Evolutionary conservation across 2,113 vertebrate species (phyloP), one percentile per base, ranked within the genome.

Genomic region (Limnothrissa miodon): DNA sequence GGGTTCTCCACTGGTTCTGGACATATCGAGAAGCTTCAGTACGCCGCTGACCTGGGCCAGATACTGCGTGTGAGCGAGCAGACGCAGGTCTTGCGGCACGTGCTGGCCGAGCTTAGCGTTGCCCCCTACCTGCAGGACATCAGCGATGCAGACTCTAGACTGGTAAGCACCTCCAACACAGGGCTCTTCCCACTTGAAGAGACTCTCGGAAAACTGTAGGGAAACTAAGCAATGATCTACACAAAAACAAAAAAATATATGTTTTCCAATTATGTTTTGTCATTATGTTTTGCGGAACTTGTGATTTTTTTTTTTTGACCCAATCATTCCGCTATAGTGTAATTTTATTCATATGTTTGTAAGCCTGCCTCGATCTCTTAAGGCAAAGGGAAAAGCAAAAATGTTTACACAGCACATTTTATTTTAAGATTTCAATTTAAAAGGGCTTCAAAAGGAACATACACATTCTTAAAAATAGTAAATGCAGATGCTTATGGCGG

Each of bases 41-140:
- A 93, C 0, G 91, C 92, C 84, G 92, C 89, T 87, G 87, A 92
- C 84, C 93, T 94, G 39, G 87, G 91, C 82, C 81, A 0, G 80
- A 86, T 94, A 89, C 91, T 91, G 80, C 90, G 90, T 80, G 86
- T 87, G 9, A 87, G 92, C 79, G 94, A 95, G 81, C 88, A 93
- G 82, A 81, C 91, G 83, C 93, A 92, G 78, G 90, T 87, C 88
- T 91, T 96, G 88, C 91, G 95, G 89, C 93, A 94, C 89, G 93
- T 81, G 0, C 91, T 95, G 92, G 94, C 95, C 33, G 94, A 95
- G 87, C 91, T 95, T 81, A 92, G 88, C 0, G 92, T 93, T 45
- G n/a, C 93, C 39, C 95, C 94, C 84, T 95, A 95, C 87, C 94
- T 90, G 6, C 94, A 93, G 87, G 92, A 95, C 85, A 83, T 93